These are phyloP conservation scores for Lucilia sericata DNA, from an alignment of 1,140 invertebrate species.

Conservation along the genomic window DNA sequence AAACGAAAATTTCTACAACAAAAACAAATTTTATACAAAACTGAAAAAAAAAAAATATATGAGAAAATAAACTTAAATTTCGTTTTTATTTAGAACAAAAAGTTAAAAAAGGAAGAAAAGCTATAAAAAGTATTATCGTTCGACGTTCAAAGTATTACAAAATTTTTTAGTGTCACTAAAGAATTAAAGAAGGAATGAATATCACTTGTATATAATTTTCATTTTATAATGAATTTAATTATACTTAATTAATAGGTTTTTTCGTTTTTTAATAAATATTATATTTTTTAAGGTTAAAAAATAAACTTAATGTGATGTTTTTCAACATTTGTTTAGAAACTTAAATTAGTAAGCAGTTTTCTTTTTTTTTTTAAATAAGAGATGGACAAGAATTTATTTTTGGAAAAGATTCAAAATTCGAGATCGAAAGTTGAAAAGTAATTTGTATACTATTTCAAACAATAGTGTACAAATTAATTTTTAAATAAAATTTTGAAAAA, in stretches of 20 bases:
- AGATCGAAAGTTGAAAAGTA: no score
- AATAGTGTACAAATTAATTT: background rate
- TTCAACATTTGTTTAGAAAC: background rate
- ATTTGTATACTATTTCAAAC: no score
- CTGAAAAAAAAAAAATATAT: background rate
- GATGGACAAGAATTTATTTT: background rate
- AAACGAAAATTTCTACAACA: background rate
- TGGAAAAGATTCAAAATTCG: no score
- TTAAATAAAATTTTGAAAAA: no score
- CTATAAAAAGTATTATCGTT: background rate
- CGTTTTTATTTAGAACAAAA: background rate
- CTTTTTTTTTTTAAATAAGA: background rate
- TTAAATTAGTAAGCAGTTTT: conserved; percentile 25
- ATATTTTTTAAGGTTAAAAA: background rate
- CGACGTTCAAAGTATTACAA: conserved; percentile 9
- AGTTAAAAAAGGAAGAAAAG: background rate
- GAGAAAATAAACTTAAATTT: background rate
- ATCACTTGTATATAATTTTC: conserved; percentile 46
- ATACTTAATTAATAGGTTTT: background rate
- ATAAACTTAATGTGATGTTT: conserved; percentile 34
- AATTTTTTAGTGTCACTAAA: background rate
- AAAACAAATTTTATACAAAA: background rate
- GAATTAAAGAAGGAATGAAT: conserved; percentile 48
- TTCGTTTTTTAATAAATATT: conserved; percentile 24
- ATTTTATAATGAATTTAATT: conserved; percentile 36